These are phyloP conservation scores for Falco punctatus DNA, from an alignment of 2,113 vertebrate genomes.

Conservation along the genomic window DNA sequence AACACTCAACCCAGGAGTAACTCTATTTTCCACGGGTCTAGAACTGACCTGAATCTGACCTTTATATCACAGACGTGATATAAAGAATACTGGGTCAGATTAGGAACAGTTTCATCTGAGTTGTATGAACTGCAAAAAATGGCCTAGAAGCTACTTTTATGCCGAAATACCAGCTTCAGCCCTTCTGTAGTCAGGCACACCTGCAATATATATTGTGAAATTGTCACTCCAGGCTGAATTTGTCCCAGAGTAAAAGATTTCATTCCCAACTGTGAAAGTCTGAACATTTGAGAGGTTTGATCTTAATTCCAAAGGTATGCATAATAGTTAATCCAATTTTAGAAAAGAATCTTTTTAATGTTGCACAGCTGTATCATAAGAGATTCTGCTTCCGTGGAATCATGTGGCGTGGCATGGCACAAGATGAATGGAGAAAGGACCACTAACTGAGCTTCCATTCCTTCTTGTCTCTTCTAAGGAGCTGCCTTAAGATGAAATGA, in stretches of 20 bases:
- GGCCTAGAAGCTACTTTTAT: not conserved
- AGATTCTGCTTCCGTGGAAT: not conserved
- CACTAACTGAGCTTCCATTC: not conserved
- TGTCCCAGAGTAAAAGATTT: not conserved
- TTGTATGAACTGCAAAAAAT: not conserved
- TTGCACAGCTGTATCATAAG: not conserved
- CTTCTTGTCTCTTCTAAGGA: not conserved
- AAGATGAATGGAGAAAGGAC: not conserved
- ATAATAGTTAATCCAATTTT: not conserved
- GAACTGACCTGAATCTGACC: not conserved
- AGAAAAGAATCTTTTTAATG: slow-evolving; percentile 23
- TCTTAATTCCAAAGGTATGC: slow-evolving; percentile 11
- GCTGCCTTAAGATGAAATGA: not conserved
- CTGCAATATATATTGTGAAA: not conserved
- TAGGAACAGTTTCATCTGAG: not conserved
- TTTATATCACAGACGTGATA: not conserved
- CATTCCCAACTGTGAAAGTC: not conserved
- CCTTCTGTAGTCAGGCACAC: not conserved
- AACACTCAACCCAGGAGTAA: not conserved
- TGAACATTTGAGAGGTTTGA: slow-evolving; percentile 12
- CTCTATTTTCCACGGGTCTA: not conserved
- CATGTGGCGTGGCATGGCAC: not conserved
- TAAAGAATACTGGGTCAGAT: not conserved
- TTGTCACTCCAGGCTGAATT: slow-evolving; percentile 12
- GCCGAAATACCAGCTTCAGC: not conserved